A percentile compares a stretch with the other conserved stretches of the same genome.
Evolutionary conservation across 92 coral and sea anemone species (phyloP).

Genomic region (Nematostella vectensis): DNA sequence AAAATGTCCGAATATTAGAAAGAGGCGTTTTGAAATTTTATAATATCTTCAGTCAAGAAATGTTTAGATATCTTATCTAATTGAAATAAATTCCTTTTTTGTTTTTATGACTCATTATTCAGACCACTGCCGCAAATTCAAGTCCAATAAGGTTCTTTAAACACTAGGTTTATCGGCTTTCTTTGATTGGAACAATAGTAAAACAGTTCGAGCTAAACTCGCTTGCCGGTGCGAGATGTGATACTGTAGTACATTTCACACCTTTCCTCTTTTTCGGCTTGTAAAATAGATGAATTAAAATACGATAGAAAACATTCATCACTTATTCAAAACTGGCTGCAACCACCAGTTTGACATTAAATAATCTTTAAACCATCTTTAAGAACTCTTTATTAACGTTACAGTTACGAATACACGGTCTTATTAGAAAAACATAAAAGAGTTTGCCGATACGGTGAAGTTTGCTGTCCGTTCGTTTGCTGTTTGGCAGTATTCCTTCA

Average conservation of each 20-base stretch:
- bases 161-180: neutral
- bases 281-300: neutral
- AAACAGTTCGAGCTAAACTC: neutral
- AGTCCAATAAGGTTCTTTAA: neutral
- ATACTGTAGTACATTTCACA: neutral
- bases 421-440: neutral
- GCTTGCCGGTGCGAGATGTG: neutral
- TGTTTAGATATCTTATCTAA: no score
- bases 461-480: neutral
- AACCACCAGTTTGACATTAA: neutral
- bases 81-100: no score
- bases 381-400: neutral
- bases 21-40: no score
- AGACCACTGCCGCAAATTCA: no score
- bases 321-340: neutral
- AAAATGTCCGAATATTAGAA: no score
- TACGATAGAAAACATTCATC: neutral
- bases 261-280: neutral
- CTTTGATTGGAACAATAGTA: neutral
- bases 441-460: neutral
- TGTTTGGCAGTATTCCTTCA: neutral
- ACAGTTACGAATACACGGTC: neutral
- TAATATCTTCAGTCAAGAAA: no score
- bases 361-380: neutral
- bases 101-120: no score